Base-by-base conservation (phyloP, 1,140 invertebrate genomes). In the Nymphalis io region DNA sequence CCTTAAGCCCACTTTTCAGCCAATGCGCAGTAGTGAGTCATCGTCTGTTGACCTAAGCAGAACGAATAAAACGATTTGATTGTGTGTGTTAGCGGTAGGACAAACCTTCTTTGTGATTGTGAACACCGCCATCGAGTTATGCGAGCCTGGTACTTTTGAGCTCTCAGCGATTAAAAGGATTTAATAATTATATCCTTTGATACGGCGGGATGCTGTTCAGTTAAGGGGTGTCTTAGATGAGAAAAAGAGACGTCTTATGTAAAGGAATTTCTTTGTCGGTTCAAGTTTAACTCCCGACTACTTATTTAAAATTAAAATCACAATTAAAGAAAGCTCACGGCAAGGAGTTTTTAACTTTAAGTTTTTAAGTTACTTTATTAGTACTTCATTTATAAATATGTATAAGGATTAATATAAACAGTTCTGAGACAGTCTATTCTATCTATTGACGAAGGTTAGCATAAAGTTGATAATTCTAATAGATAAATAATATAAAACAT, bases 41-140 rank as follows among this genome's bases (percentile, higher is more conserved):
- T 46, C 68, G 78, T 75, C 69, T 78, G 73, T 78, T 80, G 78
- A 78, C 78, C 73, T 74, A 73, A 62, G 66, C 46, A 64, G 51
- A 59, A 18, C 46, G 61, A 59, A 75, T 60, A 68, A 71, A 72
- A 63, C 62, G 53, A 51, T 70, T 65, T 60, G 48, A 68, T 51
- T 73, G 73, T 79, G 71, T 76, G 68, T 70, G 75, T 74, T 61
- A 64, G 63, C 67, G 13, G 21, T 33, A 40, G 58, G 57, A 72
- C 72, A 73, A 48, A 48, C 60, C n/a, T 70, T 61, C 75, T 68
- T 80, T 75, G 70, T 76, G 51, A 58, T 68, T 68, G 68, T 70
- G 62, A 46, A 58, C 67, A 70, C 70, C 68, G 70, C 75, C 67
- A 74, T 48, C 65, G 70, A 75, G 61, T 73, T 79, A 84, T 81